Evolutionary conservation across 2,797 vertebrate species (phyloP).

Genomic region (Capromys pilorides): DNA sequence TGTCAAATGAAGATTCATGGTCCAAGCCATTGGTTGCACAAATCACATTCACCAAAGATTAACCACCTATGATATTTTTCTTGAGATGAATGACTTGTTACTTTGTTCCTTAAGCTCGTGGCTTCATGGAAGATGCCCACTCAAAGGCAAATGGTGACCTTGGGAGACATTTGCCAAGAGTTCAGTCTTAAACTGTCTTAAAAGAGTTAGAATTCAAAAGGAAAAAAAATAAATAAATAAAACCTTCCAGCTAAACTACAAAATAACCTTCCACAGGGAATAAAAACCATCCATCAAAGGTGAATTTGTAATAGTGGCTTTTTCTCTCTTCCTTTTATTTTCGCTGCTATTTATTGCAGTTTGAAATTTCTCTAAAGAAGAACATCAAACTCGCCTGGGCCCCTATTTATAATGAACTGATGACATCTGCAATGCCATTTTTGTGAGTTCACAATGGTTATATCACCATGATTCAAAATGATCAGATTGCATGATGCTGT

Average conservation of each 20-base stretch:
- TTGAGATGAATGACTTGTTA: constrained; percentile 47
- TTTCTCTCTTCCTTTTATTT: background rate
- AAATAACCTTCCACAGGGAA: constrained; percentile 7
- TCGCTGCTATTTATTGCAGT: background rate
- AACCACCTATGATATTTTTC: background rate
- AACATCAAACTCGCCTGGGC: background rate
- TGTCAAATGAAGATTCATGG: constrained; percentile 18
- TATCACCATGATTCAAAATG: constrained; percentile 14
- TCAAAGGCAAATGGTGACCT: constrained; percentile 31
- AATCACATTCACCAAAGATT: background rate
- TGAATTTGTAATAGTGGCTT: background rate
- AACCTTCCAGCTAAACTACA: constrained; percentile 6
- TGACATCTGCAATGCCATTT: background rate
- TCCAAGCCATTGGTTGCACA: background rate
- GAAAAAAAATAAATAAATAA: background rate
- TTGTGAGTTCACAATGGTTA: constrained; percentile 22
- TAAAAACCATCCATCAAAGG: constrained; percentile 19
- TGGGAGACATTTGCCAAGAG: constrained; percentile 30
- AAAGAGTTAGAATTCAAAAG: constrained; percentile 32
- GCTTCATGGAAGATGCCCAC: constrained; percentile 16
- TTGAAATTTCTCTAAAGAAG: background rate
- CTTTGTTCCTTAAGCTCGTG: constrained; percentile 51
- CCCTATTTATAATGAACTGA: constrained; percentile 34
- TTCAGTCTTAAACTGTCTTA: constrained; percentile 40
- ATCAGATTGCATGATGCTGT: background rate